phyloP scores from a whole-genome alignment of 2,888 invertebrate species.

The Phytoseiulus persimilis region DNA sequence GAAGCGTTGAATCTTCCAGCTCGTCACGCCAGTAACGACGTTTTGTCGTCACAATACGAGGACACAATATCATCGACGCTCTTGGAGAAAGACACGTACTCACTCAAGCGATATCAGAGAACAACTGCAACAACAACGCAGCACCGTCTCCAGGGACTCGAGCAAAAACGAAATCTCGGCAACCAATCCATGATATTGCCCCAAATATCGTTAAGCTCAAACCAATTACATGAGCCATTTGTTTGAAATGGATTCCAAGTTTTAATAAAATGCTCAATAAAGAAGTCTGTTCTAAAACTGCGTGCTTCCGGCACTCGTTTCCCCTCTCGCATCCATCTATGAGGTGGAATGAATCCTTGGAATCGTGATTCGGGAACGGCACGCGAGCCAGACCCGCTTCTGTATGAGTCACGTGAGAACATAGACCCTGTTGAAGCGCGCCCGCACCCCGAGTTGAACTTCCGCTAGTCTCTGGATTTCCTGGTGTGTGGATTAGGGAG shows the following conservation, averaged over 20 bases:
- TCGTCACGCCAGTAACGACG: neutral
- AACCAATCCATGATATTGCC: neutral
- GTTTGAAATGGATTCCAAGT: neutral
- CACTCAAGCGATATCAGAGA: neutral
- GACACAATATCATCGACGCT: slow-evolving; percentile 5
- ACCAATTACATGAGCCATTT: neutral
- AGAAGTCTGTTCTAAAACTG: neutral
- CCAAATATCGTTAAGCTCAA: neutral
- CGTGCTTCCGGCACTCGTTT: neutral
- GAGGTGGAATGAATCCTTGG: too few relatives aligned
- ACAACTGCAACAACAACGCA: neutral
- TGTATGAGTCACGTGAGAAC: too few relatives aligned
- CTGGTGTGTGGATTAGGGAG: too few relatives aligned
- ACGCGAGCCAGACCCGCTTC: too few relatives aligned
- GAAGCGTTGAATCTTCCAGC: neutral
- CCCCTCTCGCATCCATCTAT: too few relatives aligned
- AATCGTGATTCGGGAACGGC: too few relatives aligned
- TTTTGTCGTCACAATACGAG: neutral
- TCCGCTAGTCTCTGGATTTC: too few relatives aligned
- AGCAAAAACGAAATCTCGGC: neutral
- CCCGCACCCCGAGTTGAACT: too few relatives aligned
- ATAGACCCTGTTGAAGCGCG: too few relatives aligned
- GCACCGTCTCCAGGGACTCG: neutral
- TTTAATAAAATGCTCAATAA: neutral
- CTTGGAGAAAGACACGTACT: neutral